These are phyloP conservation scores for Venusia cambrica DNA, from an alignment of 2,888 invertebrate genomes.

Conservation along the genomic window DNA sequence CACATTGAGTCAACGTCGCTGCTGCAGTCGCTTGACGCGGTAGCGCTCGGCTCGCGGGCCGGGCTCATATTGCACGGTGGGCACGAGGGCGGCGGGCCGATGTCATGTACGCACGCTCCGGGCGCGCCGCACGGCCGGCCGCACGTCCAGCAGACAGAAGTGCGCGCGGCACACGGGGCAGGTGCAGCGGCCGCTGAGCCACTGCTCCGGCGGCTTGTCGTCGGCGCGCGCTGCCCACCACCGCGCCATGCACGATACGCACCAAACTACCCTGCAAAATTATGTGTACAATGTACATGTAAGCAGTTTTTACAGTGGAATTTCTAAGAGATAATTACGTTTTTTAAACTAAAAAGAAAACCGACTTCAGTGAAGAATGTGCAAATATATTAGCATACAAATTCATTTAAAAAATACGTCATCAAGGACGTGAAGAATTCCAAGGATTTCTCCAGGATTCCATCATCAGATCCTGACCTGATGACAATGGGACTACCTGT, in stretches of 20 bases:
- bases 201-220: slow-evolving; percentile 82
- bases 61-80: slow-evolving; percentile 1
- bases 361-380: too few species aligned
- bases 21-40: not conserved
- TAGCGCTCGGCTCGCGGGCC: not conserved
- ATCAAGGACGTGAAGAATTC: too few species aligned
- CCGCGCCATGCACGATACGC: slow-evolving; percentile 89
- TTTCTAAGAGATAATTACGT: too few species aligned
- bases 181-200: slow-evolving; percentile 91
- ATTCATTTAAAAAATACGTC: too few species aligned
- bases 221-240: slow-evolving; percentile 94
- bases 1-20: slow-evolving; percentile 1
- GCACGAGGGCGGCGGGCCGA: slow-evolving; percentile 14
- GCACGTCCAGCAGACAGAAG: slow-evolving; percentile 93
- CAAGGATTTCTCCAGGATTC: too few species aligned
- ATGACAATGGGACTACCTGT: too few species aligned
- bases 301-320: too few species aligned
- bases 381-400: too few species aligned
- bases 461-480: too few species aligned
- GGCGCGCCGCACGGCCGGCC: slow-evolving; percentile 53
- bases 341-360: too few species aligned
- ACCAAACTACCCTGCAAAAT: slow-evolving; percentile 91
- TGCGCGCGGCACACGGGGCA: slow-evolving; percentile 93
- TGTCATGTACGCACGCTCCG: too few species aligned
- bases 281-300: too few species aligned